Base-by-base conservation (phyloP, 2,888 invertebrate genomes). In the Rhogogaster chlorosoma region DNA sequence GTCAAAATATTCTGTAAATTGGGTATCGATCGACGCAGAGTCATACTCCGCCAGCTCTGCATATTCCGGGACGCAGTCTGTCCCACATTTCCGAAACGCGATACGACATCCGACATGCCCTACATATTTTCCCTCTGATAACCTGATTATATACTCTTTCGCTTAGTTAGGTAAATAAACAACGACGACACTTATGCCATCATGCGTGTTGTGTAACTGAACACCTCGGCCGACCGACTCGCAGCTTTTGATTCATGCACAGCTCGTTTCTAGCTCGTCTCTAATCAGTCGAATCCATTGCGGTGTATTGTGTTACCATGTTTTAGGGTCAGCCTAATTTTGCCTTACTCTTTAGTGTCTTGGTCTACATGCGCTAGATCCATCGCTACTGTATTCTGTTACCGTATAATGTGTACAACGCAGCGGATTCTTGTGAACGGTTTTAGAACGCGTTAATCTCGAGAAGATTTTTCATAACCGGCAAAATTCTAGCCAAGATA, bases 31-130 rank as follows among this genome's bases (percentile, higher is more conserved):
- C 26, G 57, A 57, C 9, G 7, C 7, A n/a, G 53, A 18, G n/a
- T n/a, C 49, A 53, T 53, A 32, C 29, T 5, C 18, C 32, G 26
- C 15, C 15, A 32, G 15, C 5, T 32, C n/a, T n/a, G n/a, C 29
- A 67, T 32, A 18, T 67, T 32, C 12, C 12, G 2, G 5, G 32
- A 7, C 29, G 36, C 36, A 70, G 26, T 29, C 36, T 42, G 71
- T 73, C 15, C 71, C 22, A 73, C 71, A 73, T 73, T 67, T 42
- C 22, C 38, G 71, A 73, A 73, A 73, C 42, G 42, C 18, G 71
- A 73, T 73, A 38, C n/a, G 22, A 73, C 42, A 70, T 9, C n/a
- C 32, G 1, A 32, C 70, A 70, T n/a, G 38, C 10, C 38, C 42
- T 38, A 67, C 32, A 67, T 71, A 36, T 5, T 4, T 73, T 73